Evolutionary conservation across 1,140 invertebrate species (phyloP), one percentile per base, ranked within the genome.

Genomic region (Mycetomoellerius zeteki): DNA sequence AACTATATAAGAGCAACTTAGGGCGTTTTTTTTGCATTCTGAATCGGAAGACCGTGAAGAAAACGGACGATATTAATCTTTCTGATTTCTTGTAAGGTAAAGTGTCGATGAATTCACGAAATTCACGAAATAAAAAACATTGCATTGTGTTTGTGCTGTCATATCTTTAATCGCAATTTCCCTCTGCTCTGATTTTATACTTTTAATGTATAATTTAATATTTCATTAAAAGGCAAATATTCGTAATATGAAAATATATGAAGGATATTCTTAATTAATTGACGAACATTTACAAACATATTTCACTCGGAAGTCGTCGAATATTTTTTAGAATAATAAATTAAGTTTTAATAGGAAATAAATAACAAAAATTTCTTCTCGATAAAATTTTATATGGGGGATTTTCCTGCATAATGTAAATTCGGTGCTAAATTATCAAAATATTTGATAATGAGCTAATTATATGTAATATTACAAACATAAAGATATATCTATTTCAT

Each of bases 31-130:
- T 67, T 80, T 78, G 58, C 65, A 72, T 89, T 62, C 64, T 62
- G 52, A 90, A 72, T 87, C 58, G 72, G 27, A 85, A 71, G 64
- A 30, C 47, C 75, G 67, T 54, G 24, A 67, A 73, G 60, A 73
- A 72, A 75, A 43, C 16, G 14, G 19, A 33, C 56, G 12, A 12
- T 67, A 67, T 24, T 56, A 87, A 89, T 89, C 50, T 76, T 54
- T 81, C 19, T 76, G 75, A 89, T 81, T 77, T 54, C 81, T 54
- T 54, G 33, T 43, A 19, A 37, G 27, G 1, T 3, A 21, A 81
- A 12, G 10, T 30, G 50, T 21, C 14, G 58, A 24, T 27, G 54
- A 50, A 50, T 10, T 30, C 19, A 14, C 47, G 3, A 27, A 21
- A 52, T 43, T 43, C 37, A 10, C 37, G n/a, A 56, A 71, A 56